A percentile compares a stretch with the other conserved stretches of the same genome.
phyloP scores from a whole-genome alignment of 1,140 invertebrate genomes.

The Saccostrea glomerata region DNA sequence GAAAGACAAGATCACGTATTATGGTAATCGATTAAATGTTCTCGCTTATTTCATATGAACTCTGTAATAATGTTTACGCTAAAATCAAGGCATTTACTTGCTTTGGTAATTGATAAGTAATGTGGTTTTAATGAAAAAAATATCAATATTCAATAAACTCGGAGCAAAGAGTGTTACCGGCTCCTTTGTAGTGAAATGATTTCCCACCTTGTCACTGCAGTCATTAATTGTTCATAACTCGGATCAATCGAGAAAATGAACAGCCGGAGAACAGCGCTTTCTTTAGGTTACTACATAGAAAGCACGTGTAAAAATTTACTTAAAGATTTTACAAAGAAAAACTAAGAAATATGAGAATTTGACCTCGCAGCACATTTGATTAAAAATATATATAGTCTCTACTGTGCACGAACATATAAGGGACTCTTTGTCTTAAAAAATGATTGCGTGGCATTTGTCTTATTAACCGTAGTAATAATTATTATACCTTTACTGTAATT shows the following conservation, averaged over 20 bases:
- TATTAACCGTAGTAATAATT: not conserved
- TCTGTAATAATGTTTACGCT: constrained; percentile 7
- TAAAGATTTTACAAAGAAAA: too few species aligned
- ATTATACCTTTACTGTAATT: too few species aligned
- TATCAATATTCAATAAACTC: constrained; percentile 19
- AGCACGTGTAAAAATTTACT: too few species aligned
- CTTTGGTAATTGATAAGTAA: constrained; percentile 29
- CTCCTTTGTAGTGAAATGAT: constrained; percentile 1
- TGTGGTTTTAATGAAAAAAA: constrained; percentile 37
- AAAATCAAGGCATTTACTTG: constrained; percentile 27
- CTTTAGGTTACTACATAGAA: not conserved
- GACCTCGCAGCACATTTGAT: not conserved
- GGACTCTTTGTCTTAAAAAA: not conserved
- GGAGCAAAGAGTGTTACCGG: not conserved
- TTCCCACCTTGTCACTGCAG: not conserved
- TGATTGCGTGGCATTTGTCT: not conserved
- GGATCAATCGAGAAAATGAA: not conserved
- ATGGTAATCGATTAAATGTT: constrained; percentile 35
- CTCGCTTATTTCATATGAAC: constrained; percentile 12
- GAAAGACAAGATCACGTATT: constrained; percentile 33
- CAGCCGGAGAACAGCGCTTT: not conserved
- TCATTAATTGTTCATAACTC: not conserved
- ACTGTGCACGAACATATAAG: not conserved
- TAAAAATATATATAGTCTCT: not conserved
- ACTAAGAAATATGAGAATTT: not conserved